Base-by-base conservation (phyloP, 2,888 invertebrate genomes). In the Phaonia tiefii region DNA sequence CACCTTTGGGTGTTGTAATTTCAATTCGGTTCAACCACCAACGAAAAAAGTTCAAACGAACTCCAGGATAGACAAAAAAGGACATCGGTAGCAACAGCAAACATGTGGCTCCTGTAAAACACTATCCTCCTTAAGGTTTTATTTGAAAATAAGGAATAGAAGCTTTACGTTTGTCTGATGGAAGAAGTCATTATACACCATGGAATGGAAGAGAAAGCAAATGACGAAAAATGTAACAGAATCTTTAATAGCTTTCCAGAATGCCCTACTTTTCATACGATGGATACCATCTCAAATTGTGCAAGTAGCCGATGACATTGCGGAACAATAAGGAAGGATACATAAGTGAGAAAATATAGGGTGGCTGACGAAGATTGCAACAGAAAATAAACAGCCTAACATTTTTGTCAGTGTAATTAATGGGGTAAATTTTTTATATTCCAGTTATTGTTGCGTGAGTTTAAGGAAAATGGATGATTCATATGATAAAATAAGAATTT, bases 1-100 rank as follows among this genome's bases (percentile, higher is more conserved):
- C 75, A 81, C 81, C 81, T 78, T 75, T 81, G 81, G 81, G 81
- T 81, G 78, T 78, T 81, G 81, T 81, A 78, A 81, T 81, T 72
- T 72, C 72, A 72, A 63, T 63, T 75, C 71, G 31, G 44, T 31
- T 31, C 31, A 78, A 67, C 71, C 54, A 70, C 70, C 60, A 26
- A 69, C 49, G 15, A 44, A 63, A 69, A 39, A 51, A 51, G 31
- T 15, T 11, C 11, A 67, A 15, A 51, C 67, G 51, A 25, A 39
- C 13, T 25, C 58, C 44, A 1, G 22, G 11, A 1, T 20, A n/a
- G 7, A 54, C 10, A 51, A 44, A 31, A 31, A 31, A 31, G 31
- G 31, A 31, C 25, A 22, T 69, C 20, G 17, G 60, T 13, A 22
- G 20, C 63, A 54, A 1, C 51, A 1, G 51, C 13, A 22, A 63